Conservation (phyloP, 2,797 vertebrate species). For the Petrocephalus schoutedeni region DNA sequence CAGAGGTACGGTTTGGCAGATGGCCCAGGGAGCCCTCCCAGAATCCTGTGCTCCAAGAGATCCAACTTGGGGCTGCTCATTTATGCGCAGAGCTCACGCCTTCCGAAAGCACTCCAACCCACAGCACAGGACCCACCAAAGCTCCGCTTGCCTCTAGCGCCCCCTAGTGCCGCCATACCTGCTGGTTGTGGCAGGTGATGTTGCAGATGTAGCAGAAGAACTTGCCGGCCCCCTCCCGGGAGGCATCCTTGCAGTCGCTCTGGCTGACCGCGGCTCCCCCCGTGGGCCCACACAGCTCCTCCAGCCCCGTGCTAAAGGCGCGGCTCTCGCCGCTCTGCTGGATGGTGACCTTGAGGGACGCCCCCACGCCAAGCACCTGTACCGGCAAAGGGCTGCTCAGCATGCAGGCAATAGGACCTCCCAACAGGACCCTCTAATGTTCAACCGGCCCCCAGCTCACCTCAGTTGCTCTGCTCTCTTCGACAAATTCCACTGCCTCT, state of each 20-base stretch:
- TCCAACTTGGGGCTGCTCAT: neutral
- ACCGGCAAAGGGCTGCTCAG: neutral
- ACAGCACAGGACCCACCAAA: neutral
- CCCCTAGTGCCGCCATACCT: conserved; percentile 55
- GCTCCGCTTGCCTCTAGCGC: neutral
- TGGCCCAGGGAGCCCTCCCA: neutral
- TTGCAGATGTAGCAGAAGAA: conserved; percentile 85
- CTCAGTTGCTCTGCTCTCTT: conserved; percentile 43
- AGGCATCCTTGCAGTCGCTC: conserved; percentile 39
- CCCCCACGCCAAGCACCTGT: conserved; percentile 68
- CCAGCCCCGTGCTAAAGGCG: conserved; percentile 71
- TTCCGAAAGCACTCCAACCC: neutral
- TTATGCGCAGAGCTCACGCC: neutral
- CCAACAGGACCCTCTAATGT: neutral
- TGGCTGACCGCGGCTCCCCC: conserved; percentile 20
- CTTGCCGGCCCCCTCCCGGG: conserved; percentile 53
- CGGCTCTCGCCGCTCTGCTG: conserved; percentile 83
- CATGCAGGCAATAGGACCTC: neutral
- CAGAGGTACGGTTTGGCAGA: neutral
- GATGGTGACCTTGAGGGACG: conserved; percentile 89
- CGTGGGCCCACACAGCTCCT: conserved; percentile 46
- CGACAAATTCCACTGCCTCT: conserved; percentile 30
- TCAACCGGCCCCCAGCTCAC: conserved; percentile 13
- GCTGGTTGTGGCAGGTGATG: conserved; percentile 67
- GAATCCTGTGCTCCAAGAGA: neutral